Base-by-base conservation (phyloP, 2,888 invertebrate genomes). In the Drosophila algonquin region DNA sequence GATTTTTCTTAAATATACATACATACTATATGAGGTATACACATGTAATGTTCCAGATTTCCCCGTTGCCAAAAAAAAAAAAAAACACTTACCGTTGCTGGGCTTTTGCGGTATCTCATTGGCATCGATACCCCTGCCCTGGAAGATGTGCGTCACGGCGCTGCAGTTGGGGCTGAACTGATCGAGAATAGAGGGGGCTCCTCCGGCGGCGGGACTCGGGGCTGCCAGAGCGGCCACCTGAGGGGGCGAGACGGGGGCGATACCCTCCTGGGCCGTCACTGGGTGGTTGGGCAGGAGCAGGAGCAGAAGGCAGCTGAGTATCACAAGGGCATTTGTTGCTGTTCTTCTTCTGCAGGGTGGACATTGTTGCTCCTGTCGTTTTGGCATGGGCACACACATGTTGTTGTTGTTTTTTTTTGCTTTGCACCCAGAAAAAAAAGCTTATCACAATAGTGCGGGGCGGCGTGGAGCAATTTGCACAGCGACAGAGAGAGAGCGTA, bases 91-190 rank as follows among this genome's bases (percentile, higher is more conserved):
- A 93, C 93, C 93, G 89, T 93, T 92, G 62, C 93, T 92, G 24
- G 93, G 93, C 67, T 93, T 93, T 82, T 92, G 93, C 12, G 93
- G 93, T 83, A 93, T 93, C 54, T 93, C 93, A 44, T 90, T 92
- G 62, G 90, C 86, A 71, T 93, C 93, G 77, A 93, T 93, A 63
- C 93, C 93, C 65, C 93, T 92, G 16, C 91, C 84, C 84, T 93
- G 93, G 76, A 93, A 93, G 65, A 93, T 91, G 62, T 93, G 91
- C 75, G 90, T 90, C 69, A 93, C 93, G 62, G 92, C 92, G 68
- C 92, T 92, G 80, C 93, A 93, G 77, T 93, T 93, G 62, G 92
- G 91, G 59, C 90, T 92, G 72, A 91, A 91, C 46, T 91, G 91
- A 60, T 92, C 92, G 69, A 91, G 73, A 59, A 91, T 89, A 54